These are phyloP conservation scores for Dermolepida albohirtum DNA, from an alignment of 2,888 invertebrate species.

Conservation along the genomic window DNA sequence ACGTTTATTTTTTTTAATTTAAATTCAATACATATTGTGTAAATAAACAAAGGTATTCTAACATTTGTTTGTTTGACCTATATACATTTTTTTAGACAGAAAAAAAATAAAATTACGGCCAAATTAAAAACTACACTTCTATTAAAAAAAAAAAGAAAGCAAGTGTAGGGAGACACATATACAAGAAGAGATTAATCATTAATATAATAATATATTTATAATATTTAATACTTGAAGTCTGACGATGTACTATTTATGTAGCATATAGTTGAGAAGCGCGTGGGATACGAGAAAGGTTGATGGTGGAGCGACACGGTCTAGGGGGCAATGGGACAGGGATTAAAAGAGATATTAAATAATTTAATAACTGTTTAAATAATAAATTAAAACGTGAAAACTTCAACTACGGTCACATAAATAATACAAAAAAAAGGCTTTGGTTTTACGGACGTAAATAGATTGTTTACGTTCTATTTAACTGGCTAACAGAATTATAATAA, in stretches of 20 bases:
- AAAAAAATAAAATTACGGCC: conserved; percentile 59
- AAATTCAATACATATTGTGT: conserved; percentile 61
- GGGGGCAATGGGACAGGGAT: too few species aligned
- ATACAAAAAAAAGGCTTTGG: conserved; percentile 57
- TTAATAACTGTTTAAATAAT: conserved; percentile 45
- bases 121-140: conserved; percentile 59
- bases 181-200: conserved; percentile 55
- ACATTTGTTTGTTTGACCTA: conserved; percentile 61
- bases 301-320: too few species aligned
- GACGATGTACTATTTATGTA: conserved; percentile 48
- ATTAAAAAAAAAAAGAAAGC: conserved; percentile 19
- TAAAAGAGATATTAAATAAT: conserved; percentile 36
- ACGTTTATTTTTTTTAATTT: conserved; percentile 56
- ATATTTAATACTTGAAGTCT: conserved; percentile 62
- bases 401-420: conserved; percentile 47
- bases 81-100: conserved; percentile 59
- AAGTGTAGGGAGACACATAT: conserved; percentile 52
- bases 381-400: conserved; percentile 45
- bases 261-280: conserved; percentile 47
- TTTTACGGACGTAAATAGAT: conserved; percentile 56
- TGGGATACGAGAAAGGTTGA: not conserved
- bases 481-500: conserved; percentile 52
- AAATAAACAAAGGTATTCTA: conserved; percentile 64
- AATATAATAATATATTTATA: conserved; percentile 50
- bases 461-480: conserved; percentile 53